These are phyloP conservation scores for Peromyscus eremicus DNA, from an alignment of 2,797 vertebrate genomes.

Conservation along the genomic window DNA sequence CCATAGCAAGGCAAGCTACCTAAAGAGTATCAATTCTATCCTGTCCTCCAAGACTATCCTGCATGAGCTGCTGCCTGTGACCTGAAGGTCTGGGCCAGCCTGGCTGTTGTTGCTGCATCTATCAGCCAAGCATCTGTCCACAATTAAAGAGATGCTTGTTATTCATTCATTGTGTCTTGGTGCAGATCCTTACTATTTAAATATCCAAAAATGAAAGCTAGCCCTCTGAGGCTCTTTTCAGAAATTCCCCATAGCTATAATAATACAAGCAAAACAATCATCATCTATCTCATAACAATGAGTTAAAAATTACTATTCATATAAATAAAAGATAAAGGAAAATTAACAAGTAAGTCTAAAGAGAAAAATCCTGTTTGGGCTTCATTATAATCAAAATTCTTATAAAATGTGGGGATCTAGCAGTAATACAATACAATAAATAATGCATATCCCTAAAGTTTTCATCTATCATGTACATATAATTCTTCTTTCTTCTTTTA, in stretches of 20 bases:
- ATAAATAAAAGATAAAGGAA: constrained; percentile 39
- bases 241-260: background rate
- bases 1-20: background rate
- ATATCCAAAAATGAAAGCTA: background rate
- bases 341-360: constrained; percentile 36
- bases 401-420: background rate
- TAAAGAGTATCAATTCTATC: background rate
- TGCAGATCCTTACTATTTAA: constrained; percentile 17
- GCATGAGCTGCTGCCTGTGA: rapidly evolving
- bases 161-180: background rate
- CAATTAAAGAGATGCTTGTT: background rate
- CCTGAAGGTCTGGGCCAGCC: background rate
- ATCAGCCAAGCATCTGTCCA: background rate
- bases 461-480: constrained; percentile 8
- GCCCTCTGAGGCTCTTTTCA: background rate
- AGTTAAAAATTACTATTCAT: constrained; percentile 20
- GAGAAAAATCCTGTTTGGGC: constrained; percentile 22
- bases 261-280: constrained; percentile 49
- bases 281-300: background rate
- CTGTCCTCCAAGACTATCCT: background rate
- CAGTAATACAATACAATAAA: background rate
- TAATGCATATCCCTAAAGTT: background rate
- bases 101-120: background rate
- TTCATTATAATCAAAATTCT: constrained; percentile 40
- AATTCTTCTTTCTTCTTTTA: background rate